A percentile compares a stretch with the other conserved stretches of the same genome.
Conservation (phyloP, 2,113 vertebrate species). For the Rattus rattus region DNA sequence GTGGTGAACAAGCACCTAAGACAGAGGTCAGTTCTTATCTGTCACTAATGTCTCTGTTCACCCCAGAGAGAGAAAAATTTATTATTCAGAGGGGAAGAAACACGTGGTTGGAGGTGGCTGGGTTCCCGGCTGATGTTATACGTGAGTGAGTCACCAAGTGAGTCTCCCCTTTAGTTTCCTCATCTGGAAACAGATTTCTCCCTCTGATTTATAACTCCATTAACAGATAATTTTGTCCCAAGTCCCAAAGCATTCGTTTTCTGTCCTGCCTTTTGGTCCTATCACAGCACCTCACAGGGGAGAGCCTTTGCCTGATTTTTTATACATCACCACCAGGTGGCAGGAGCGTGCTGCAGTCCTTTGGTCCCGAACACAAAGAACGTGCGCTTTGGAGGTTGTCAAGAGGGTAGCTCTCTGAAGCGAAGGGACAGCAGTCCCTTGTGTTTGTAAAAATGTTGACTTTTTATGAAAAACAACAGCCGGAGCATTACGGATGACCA, state of each 20-base stretch:
- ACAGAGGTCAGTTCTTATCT: not conserved
- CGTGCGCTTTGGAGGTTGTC: not conserved
- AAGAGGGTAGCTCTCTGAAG: conserved; percentile 48
- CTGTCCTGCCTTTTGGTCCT: conserved; percentile 25
- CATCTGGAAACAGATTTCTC: conserved; percentile 6
- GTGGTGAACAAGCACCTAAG: not conserved
- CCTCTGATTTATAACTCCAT: not conserved
- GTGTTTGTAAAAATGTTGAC: conserved; percentile 39
- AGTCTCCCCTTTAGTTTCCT: conserved; percentile 45
- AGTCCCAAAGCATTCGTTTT: not conserved
- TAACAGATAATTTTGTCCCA: not conserved
- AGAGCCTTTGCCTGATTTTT: conserved; percentile 51
- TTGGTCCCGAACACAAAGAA: conserved; percentile 62
- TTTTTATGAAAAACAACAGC: conserved; percentile 16
- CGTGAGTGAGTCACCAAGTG: not conserved
- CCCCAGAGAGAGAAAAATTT: not conserved
- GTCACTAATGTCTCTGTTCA: not conserved
- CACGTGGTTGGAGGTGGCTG: not conserved
- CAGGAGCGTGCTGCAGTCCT: conserved; percentile 73
- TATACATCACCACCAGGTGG: conserved; percentile 74
- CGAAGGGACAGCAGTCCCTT: conserved; percentile 3
- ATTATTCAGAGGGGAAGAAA: not conserved
- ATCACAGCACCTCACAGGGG: conserved; percentile 8
- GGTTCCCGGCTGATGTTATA: not conserved
- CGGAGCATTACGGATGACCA: not conserved